Evolutionary conservation across 2,888 invertebrate species (phyloP).

Genomic region (Pteria penguin): DNA sequence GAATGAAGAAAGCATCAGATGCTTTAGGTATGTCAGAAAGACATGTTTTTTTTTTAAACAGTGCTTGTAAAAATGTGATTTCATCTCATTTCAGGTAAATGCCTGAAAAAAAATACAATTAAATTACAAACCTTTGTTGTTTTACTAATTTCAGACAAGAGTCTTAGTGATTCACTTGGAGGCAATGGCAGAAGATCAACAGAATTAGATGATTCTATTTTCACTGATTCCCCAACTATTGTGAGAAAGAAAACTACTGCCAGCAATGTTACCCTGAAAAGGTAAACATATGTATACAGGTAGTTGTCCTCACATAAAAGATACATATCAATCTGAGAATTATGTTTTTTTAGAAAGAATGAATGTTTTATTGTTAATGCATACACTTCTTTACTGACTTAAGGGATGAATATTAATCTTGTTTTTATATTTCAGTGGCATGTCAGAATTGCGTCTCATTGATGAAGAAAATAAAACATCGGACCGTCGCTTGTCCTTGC

Average conservation of each 20-base stretch:
- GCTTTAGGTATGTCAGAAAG: conserved; percentile 2
- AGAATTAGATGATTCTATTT: conserved; percentile 17
- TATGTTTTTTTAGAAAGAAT: too few species aligned
- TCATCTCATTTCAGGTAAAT: too few species aligned
- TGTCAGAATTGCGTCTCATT: neutral
- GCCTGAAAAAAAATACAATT: too few species aligned
- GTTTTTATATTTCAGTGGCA: conserved; percentile 3
- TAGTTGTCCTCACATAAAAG: too few species aligned
- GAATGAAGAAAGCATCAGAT: conserved; percentile 49
- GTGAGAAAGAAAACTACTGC: conserved; percentile 1
- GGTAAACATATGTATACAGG: too few species aligned
- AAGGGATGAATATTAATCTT: neutral
- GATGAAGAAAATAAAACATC: neutral
- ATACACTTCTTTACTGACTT: too few species aligned
- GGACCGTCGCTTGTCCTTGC: conserved; percentile 23
- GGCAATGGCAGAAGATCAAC: neutral
- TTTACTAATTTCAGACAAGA: neutral
- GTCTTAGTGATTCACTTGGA: neutral
- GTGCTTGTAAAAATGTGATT: too few species aligned
- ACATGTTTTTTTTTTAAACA: neutral
- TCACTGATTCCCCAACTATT: conserved; percentile 8
- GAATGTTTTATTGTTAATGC: too few species aligned
- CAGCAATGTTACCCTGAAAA: conserved; percentile 22
- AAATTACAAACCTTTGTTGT: neutral
- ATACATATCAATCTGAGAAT: too few species aligned